A percentile compares a stretch with the other conserved stretches of the same genome.
Conservation (phyloP, 2,113 vertebrate species). For the Aleadryas rufinucha region DNA sequence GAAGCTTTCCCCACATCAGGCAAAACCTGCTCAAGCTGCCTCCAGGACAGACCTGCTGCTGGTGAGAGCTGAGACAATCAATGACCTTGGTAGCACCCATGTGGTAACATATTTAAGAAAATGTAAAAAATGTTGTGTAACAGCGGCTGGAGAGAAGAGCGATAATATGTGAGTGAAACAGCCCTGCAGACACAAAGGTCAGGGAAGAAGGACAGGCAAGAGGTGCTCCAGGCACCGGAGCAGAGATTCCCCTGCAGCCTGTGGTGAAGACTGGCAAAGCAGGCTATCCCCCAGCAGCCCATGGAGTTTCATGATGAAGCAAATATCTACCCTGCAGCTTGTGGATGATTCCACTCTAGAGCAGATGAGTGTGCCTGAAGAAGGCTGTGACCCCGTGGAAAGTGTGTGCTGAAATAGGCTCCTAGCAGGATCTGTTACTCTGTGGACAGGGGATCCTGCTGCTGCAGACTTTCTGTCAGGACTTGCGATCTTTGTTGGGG, state of each 20-base stretch:
- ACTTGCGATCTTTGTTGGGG: too few relatives aligned
- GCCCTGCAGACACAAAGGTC: neutral
- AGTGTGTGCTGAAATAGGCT: neutral
- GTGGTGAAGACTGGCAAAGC: neutral
- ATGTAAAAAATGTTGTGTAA: neutral
- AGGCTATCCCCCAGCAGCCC: neutral
- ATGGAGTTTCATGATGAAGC: neutral
- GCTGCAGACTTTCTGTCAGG: neutral
- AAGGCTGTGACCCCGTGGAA: neutral
- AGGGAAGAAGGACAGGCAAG: neutral
- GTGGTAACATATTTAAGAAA: neutral
- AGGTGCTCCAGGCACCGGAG: neutral
- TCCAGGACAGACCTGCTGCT: neutral
- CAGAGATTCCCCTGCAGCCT: neutral
- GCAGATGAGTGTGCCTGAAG: neutral
- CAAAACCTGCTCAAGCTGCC: neutral
- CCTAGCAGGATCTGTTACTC: neutral
- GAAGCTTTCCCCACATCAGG: neutral
- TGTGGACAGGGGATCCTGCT: accelerated
- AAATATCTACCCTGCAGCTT: neutral
- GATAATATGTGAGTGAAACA: too few relatives aligned
- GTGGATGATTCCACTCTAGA: neutral
- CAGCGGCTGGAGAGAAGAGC: neutral
- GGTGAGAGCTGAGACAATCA: neutral
- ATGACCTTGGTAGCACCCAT: too few relatives aligned